Conservation (phyloP, 2,888 invertebrate genomes). For the Ochlodes sylvanus region DNA sequence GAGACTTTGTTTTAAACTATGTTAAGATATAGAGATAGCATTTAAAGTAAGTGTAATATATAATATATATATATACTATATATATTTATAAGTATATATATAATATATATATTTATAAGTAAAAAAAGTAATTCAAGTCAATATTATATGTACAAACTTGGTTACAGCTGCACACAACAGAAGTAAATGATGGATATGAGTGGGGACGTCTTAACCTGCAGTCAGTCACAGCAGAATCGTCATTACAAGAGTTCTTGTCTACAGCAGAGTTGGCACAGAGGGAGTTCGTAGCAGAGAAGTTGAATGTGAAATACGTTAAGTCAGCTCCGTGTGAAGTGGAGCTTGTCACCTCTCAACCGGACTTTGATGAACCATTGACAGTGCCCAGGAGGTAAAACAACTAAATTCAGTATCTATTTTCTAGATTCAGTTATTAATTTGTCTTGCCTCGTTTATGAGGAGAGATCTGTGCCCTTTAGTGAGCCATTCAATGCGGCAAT, state of each 20-base stretch:
- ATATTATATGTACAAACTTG: neutral
- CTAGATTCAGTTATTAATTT: neutral
- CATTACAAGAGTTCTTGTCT: slow-evolving; percentile 97
- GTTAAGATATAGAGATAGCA: too few species aligned
- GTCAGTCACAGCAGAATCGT: slow-evolving; percentile 98
- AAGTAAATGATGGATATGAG: slow-evolving; percentile 95
- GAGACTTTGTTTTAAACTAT: too few species aligned
- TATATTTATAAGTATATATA: too few species aligned
- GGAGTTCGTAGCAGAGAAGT: slow-evolving; percentile 96
- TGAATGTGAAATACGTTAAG: slow-evolving; percentile 88
- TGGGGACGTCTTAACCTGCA: slow-evolving; percentile 96
- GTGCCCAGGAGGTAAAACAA: slow-evolving; percentile 91
- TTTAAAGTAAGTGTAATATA: too few species aligned
- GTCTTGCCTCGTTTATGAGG: too few species aligned
- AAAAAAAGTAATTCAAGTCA: too few species aligned
- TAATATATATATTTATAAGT: too few species aligned
- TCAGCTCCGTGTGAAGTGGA: slow-evolving; percentile 70
- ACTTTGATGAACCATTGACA: slow-evolving; percentile 77
- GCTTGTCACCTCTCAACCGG: slow-evolving; percentile 70
- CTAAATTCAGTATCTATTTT: neutral
- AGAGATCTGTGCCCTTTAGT: too few species aligned
- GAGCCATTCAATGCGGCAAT: too few species aligned
- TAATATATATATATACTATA: too few species aligned
- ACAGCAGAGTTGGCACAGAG: slow-evolving; percentile 97
- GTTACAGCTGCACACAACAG: slow-evolving; percentile 91